These are phyloP conservation scores for Amiota minor DNA, from an alignment of 2,888 invertebrate genomes.

Conservation along the genomic window DNA sequence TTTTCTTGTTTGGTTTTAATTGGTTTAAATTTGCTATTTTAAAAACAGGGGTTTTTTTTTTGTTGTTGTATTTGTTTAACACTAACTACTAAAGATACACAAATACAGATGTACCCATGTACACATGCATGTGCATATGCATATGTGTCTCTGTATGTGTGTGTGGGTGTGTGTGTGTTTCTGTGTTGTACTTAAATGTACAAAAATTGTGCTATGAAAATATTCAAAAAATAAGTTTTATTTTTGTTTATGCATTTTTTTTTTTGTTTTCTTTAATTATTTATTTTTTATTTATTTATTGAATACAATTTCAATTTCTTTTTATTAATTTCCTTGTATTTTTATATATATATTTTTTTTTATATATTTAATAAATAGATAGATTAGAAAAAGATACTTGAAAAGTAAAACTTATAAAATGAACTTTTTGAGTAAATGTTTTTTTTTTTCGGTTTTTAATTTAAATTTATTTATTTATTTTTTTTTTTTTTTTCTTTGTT, in stretches of 20 bases:
- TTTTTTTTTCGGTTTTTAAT: not conserved
- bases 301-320: not conserved
- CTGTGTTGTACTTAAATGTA: conserved; percentile 47
- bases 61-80: not conserved
- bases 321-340: conserved; percentile 31
- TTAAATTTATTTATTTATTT: conserved; percentile 16
- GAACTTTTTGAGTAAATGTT: too few species aligned
- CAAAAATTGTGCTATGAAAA: conserved; percentile 72
- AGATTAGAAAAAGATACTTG: too few species aligned
- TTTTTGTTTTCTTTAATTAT: not conserved
- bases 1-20: conserved; percentile 38
- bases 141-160: not conserved
- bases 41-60: conserved; percentile 27
- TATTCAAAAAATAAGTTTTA: conserved; percentile 66
- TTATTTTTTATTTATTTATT: not conserved
- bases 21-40: conserved; percentile 34
- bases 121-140: conserved; percentile 19
- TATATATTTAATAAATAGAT: not conserved
- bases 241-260: conserved; percentile 36
- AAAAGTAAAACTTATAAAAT: too few species aligned
- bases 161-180: not conserved
- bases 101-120: conserved; percentile 29
- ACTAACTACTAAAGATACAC: conserved; percentile 57
- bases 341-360: conserved; percentile 18
- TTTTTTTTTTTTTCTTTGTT: not conserved